Evolutionary conservation across 2,797 vertebrate genomes (phyloP), one percentile per base, ranked within the genome.

Genomic region (Muraenolepis orangiensis): DNA sequence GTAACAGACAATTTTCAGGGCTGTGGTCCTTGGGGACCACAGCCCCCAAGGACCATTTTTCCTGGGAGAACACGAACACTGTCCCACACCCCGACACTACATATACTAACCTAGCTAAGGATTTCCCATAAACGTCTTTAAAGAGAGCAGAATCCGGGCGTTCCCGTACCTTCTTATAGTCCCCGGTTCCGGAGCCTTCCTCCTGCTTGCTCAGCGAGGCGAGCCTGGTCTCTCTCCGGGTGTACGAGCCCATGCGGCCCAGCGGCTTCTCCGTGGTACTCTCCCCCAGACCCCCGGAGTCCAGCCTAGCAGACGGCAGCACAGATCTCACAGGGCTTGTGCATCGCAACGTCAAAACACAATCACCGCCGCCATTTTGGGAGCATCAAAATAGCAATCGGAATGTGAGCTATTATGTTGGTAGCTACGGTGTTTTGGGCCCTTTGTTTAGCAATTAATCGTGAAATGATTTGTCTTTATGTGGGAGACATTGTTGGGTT

Each of bases 91-190:
- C 13, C 13, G 40, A 2, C 40, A 42, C 12, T 42, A 42, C 14
- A 42, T 14, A 42, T 16, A 42, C 40, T 42, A 18, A 16, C 16
- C 40, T 42, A 42, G 40, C 40, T 42, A 13, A 14, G 3, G 40
- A 14, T 42, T 42, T 16, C 4, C 42, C 42, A 5, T 20, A 46
- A 46, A 46, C 16, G 42, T 46, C 14, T 14, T 16, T 42, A 42
- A 2, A 42, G 13, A 16, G 40, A 42, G 40, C 13, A 42, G 5
- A 3, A 14, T 16, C 14, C 32, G 32, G 32, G 3, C 3, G 32
- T 28, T 67, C 26, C n/a, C 10, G 31, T 90, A 98, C 97, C 91
- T 95, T 98, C 88, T 95, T 98, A 13, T 96, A 99, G 92, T 98
- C 96, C 84, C 93, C 96, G 87, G 87, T 78, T 18, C 84, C 76